Evolutionary conservation across 1,140 invertebrate genomes (phyloP).

Genomic region (Stegodyphus mimosarum): DNA sequence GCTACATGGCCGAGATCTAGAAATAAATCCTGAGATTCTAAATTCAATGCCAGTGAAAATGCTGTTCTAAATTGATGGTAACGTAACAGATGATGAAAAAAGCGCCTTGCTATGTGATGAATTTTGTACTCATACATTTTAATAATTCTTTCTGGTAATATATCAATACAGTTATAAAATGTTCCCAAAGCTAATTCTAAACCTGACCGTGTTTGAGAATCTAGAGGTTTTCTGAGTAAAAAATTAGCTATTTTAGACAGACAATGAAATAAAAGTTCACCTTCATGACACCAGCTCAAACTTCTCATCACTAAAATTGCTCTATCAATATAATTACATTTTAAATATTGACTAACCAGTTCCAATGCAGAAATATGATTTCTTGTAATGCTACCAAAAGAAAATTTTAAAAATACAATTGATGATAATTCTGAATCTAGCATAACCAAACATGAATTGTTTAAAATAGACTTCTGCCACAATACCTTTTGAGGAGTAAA

Average conservation of each 20-base stretch:
- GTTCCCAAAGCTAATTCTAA: constrained; percentile 61
- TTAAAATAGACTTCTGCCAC: constrained; percentile 50
- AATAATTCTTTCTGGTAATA: constrained; percentile 52
- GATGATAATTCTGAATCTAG: constrained; percentile 30
- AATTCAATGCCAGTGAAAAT: constrained; percentile 62
- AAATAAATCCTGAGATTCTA: constrained; percentile 61
- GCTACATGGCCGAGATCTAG: constrained; percentile 62
- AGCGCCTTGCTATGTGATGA: constrained; percentile 61
- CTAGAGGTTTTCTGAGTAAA: constrained; percentile 57
- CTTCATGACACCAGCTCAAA: constrained; percentile 60
- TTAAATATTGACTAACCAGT: constrained; percentile 60
- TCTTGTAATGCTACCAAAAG: constrained; percentile 31
- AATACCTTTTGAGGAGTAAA: constrained; percentile 25
- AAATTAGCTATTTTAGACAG: constrained; percentile 61
- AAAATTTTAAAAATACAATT: constrained; percentile 41
- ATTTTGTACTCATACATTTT: constrained; percentile 57
- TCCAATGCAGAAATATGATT: constrained; percentile 13
- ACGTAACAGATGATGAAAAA: constrained; percentile 62
- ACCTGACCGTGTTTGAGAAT: constrained; percentile 35
- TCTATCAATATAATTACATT: constrained; percentile 57
- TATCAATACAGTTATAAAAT: constrained; percentile 56
- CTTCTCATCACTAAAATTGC: constrained; percentile 55
- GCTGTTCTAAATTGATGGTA: constrained; percentile 61
- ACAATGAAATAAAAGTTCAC: constrained; percentile 52
- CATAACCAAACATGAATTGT: constrained; percentile 14